Conservation (phyloP, 2,113 vertebrate genomes). For the Suricata suricatta region DNA sequence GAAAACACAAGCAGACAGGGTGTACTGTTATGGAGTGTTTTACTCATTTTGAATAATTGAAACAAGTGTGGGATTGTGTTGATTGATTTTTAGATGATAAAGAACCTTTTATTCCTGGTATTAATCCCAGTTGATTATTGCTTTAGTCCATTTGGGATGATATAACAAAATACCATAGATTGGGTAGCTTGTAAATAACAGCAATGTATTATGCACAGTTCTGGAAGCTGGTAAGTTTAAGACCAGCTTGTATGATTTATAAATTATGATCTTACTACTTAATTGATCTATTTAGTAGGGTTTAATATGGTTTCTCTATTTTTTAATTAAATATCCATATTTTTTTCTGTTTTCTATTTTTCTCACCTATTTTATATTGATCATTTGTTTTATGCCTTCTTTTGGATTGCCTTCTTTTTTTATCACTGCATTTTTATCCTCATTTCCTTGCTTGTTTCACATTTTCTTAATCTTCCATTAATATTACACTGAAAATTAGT, state of each 20-base stretch:
- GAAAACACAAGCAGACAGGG: slow-evolving; percentile 27
- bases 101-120: background rate
- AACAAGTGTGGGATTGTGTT: background rate
- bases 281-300: background rate
- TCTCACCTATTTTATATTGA: background rate
- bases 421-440: background rate
- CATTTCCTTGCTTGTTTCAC: background rate
- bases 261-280: background rate
- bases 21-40: background rate
- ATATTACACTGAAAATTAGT: background rate
- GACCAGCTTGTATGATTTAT: background rate
- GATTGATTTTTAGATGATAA: background rate
- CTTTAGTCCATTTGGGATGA: background rate
- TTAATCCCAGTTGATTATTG: background rate
- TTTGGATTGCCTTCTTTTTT: background rate
- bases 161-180: background rate
- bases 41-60: background rate
- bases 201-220: background rate
- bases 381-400: background rate
- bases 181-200: background rate
- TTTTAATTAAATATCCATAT: background rate
- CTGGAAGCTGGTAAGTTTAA: background rate
- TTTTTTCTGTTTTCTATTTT: background rate
- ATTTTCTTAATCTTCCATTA: background rate
- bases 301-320: background rate